A percentile compares a stretch with the other conserved stretches of the same genome.
These are phyloP conservation scores for Smutsia gigantea DNA, from an alignment of 2,797 vertebrate species.

Conservation along the genomic window DNA sequence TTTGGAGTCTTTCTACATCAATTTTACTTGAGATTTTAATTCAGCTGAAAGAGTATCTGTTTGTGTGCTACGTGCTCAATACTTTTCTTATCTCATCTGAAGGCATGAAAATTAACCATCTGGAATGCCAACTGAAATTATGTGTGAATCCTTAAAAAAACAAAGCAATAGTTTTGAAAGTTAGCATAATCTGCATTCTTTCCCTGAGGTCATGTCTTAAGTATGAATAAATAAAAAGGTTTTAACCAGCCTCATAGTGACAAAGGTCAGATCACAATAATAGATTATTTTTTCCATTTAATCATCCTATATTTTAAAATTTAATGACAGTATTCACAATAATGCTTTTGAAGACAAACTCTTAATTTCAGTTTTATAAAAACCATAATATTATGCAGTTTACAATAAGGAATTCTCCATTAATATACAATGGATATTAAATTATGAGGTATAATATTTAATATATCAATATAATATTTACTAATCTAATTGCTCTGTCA, in stretches of 20 bases:
- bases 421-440: neutral
- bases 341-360: neutral
- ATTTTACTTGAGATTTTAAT: neutral
- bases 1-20: neutral
- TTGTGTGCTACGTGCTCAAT: neutral
- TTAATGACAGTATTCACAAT: neutral
- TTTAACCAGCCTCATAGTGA: neutral
- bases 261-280: neutral
- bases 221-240: neutral
- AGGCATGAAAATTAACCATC: neutral
- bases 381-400: neutral
- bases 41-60: neutral
- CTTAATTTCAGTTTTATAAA: neutral
- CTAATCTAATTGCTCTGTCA: neutral
- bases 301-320: slow-evolving; percentile 4
- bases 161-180: neutral
- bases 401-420: neutral
- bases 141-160: neutral
- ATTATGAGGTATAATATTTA: neutral
- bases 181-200: neutral
- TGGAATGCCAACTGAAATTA: neutral
- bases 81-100: neutral
- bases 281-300: neutral
- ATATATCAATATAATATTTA: neutral
- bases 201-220: neutral